These are phyloP conservation scores for Dryoscopus gambensis DNA, from an alignment of 2,113 vertebrate species.

Conservation along the genomic window DNA sequence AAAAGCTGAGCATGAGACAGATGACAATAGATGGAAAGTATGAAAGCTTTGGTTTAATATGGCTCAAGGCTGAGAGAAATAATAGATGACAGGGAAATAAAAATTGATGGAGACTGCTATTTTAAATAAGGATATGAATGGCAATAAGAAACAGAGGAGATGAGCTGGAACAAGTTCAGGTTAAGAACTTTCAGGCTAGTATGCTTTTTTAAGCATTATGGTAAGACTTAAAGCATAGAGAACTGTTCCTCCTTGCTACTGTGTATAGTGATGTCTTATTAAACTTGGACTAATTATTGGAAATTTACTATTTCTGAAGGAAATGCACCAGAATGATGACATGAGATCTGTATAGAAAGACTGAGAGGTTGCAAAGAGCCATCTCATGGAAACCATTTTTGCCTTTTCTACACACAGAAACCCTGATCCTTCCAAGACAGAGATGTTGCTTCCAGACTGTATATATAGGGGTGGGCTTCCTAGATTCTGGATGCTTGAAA, in stretches of 20 bases:
- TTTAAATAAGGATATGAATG: slow-evolving; percentile 42
- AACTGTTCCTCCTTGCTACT: neutral
- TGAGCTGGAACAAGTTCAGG: slow-evolving; percentile 13
- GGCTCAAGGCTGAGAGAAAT: slow-evolving; percentile 12
- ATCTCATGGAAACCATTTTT: neutral
- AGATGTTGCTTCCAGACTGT: neutral
- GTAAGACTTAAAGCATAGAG: neutral
- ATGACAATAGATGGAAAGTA: slow-evolving; percentile 34
- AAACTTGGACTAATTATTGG: neutral
- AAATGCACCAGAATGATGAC: neutral
- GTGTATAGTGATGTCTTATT: neutral
- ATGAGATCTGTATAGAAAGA: neutral
- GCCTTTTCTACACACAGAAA: neutral
- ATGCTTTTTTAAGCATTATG: neutral
- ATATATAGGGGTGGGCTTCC: neutral
- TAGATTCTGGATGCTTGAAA: neutral
- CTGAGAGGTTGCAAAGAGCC: neutral
- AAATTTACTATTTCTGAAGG: neutral
- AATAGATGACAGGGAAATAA: slow-evolving; percentile 40
- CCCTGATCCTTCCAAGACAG: neutral
- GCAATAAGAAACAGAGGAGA: slow-evolving; percentile 19
- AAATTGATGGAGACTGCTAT: slow-evolving; percentile 39
- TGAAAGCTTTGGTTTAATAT: slow-evolving; percentile 36
- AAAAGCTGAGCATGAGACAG: neutral
- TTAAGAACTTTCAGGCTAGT: neutral